A percentile compares a stretch with the other conserved stretches of the same genome.
These are phyloP conservation scores for Gymnoscopelus braueri DNA, from an alignment of 2,797 vertebrate species.

Conservation along the genomic window DNA sequence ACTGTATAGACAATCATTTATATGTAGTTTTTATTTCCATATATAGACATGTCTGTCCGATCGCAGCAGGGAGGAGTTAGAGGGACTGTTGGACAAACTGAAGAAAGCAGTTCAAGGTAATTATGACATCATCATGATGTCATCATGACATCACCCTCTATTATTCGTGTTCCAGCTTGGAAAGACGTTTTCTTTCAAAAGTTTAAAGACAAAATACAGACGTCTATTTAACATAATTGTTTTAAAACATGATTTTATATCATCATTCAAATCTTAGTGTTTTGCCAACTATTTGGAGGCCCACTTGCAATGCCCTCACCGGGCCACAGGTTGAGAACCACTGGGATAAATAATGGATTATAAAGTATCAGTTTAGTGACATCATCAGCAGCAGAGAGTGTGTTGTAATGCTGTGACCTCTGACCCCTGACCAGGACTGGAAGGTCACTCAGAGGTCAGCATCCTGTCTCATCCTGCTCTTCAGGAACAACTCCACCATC, in stretches of 20 bases:
- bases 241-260: no score
- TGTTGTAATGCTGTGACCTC: neutral
- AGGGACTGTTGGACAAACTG: conserved; percentile 84
- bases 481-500: conserved; percentile 84
- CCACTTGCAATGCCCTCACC: no score
- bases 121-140: conserved; percentile 16
- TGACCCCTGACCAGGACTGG: conserved; percentile 76
- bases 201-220: no score
- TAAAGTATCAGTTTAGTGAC: no score
- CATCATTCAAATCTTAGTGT: no score
- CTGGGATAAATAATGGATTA: no score
- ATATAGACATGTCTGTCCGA: conserved; percentile 84
- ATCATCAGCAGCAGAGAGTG: no score
- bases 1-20: neutral
- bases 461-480: conserved; percentile 86
- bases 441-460: conserved; percentile 73
- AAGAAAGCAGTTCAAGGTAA: conserved; percentile 84
- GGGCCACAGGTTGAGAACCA: no score
- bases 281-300: no score
- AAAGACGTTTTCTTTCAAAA: no score
- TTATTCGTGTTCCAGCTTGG: neutral
- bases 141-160: no score
- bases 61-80: conserved; percentile 82
- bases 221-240: no score
- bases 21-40: neutral